Conservation (phyloP, 2,888 invertebrate genomes). For the Oxystoma pomonae region DNA sequence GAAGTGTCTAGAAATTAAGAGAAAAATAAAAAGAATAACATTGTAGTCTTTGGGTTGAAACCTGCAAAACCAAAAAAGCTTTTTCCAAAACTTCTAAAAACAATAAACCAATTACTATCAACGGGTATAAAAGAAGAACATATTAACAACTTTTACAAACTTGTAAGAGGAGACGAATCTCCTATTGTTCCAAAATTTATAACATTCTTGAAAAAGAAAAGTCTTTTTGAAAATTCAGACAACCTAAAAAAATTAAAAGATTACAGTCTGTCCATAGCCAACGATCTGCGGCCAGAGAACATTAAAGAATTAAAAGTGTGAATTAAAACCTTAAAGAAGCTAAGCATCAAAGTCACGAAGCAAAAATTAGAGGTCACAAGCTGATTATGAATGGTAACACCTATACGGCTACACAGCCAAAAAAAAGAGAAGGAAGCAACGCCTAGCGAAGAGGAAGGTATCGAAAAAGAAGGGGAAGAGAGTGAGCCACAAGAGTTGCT, state of each 20-base stretch:
- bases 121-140: background rate
- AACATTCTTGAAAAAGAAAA: background rate
- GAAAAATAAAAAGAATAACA: too few relatives aligned
- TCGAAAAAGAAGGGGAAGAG: too few relatives aligned
- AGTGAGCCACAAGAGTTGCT: too few relatives aligned
- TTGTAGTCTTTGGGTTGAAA: background rate
- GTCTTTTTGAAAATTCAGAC: background rate
- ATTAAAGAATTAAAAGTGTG: background rate
- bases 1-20: too few relatives aligned
- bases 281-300: background rate
- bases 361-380: background rate
- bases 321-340: background rate
- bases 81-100: background rate
- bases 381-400: background rate
- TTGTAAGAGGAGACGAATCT: background rate
- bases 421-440: too few relatives aligned
- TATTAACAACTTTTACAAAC: background rate
- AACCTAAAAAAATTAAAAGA: background rate
- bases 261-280: background rate
- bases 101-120: background rate
- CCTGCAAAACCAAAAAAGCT: background rate
- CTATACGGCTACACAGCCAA: background rate
- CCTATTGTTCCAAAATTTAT: background rate
- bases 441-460: too few relatives aligned
- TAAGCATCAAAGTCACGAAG: too few relatives aligned